Conservation (phyloP, 1,140 invertebrate genomes). For the Drosophila sp. region DNA sequence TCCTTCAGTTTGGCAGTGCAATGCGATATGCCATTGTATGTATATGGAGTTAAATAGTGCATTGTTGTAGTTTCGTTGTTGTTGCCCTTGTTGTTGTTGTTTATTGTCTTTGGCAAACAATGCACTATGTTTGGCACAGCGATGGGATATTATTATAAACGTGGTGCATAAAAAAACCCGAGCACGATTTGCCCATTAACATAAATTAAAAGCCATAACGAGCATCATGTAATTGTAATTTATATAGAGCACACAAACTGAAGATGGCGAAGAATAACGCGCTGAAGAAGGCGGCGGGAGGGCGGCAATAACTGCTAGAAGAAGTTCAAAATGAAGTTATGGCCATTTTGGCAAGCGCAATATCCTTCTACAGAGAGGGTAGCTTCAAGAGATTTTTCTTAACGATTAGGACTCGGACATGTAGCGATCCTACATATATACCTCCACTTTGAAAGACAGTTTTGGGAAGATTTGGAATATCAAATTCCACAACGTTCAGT, state of each 20-base stretch:
- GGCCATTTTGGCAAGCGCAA: conserved; percentile 8
- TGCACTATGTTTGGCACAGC: conserved; percentile 13
- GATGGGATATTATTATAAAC: conserved; percentile 7
- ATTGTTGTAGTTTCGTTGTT: conserved; percentile 17
- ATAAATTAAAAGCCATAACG: conserved; percentile 79
- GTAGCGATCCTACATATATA: too few species aligned
- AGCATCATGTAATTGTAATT: conserved; percentile 77
- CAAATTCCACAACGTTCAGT: too few species aligned
- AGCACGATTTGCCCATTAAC: conserved; percentile 76
- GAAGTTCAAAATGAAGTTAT: not conserved
- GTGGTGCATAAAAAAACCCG: conserved; percentile 31
- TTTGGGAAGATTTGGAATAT: too few species aligned
- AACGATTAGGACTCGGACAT: too few species aligned
- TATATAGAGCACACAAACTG: conserved; percentile 48
- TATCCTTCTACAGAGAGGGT: not conserved
- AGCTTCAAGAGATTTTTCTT: not conserved
- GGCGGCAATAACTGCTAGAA: not conserved
- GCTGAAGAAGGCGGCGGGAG: not conserved
- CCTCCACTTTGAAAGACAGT: too few species aligned
- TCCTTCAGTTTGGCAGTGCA: conserved; percentile 47
- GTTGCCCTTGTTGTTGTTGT: conserved; percentile 2
- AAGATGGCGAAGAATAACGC: conserved; percentile 19
- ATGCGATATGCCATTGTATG: conserved; percentile 29
- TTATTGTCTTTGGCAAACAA: conserved; percentile 29
- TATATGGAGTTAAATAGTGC: conserved; percentile 32